Percentiles rank a stretch among this genome's conserved stretches.
phyloP scores from a whole-genome alignment of 2,797 vertebrate species.

The Lagothrix lagotricha region DNA sequence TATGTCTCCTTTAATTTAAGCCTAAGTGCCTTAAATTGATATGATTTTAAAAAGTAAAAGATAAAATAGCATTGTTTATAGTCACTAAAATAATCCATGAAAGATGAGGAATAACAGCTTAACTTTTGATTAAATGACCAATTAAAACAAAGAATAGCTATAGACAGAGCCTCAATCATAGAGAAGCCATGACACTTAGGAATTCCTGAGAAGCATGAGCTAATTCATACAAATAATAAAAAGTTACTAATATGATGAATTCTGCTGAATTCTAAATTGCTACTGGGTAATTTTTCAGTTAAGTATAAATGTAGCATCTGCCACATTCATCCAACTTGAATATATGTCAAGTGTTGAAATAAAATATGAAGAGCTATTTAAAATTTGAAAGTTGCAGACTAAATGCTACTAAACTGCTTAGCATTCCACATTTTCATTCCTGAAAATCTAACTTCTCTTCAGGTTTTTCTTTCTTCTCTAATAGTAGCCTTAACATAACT shows the following conservation, averaged over 20 bases:
- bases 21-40: background rate
- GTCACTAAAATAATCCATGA: background rate
- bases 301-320: conserved; percentile 63
- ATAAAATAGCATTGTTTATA: conserved; percentile 38
- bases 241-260: conserved; percentile 65
- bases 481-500: background rate
- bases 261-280: conserved; percentile 43
- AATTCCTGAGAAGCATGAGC: conserved; percentile 18
- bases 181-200: background rate
- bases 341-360: conserved; percentile 51
- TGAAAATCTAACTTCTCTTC: conserved; percentile 28
- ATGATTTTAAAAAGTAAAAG: conserved; percentile 20
- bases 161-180: background rate
- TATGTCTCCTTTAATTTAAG: conserved; percentile 48
- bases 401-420: conserved; percentile 60
- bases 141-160: background rate
- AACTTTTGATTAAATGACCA: conserved; percentile 21
- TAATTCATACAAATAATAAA: conserved; percentile 59
- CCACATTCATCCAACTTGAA: conserved; percentile 45
- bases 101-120: background rate
- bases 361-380: conserved; percentile 56
- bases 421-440: conserved; percentile 36
- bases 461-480: conserved; percentile 15
- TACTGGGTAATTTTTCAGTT: conserved; percentile 51
- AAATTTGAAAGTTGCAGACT: conserved; percentile 58